Base-by-base conservation (phyloP, 2,113 vertebrate genomes). In the Mungos mungo region DNA sequence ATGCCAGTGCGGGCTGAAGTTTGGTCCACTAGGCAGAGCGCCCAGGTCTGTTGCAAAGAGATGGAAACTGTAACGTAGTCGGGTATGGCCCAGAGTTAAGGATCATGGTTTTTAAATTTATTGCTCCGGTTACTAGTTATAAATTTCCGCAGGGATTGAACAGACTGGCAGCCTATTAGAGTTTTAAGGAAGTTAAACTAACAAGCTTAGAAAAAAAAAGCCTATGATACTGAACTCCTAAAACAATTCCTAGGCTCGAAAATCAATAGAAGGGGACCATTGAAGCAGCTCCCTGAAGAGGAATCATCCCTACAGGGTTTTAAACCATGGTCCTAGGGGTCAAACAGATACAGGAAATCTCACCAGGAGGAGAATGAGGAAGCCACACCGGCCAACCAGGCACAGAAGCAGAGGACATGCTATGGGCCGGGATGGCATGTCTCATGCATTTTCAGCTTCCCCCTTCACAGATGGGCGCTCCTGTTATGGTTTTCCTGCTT, bases 141-240 rank as follows among this genome's bases (percentile, higher is more conserved):
- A 92, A 65, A 71, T 95, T 87, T 94, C 21, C 50, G 35, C 52
- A 60, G 29, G 66, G 90, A 66, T 19, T 57, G 33, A 93, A 63
- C 29, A 87, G 45, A 60, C 7, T 90, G 81, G 41, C 63, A 88
- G 23, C 23, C 93, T 84, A 68, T 25, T 27, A 35, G 38, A 27
- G 11, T 72, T 90, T 96, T 90, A 68, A 87, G 72, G 63, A 86
- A 89, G 92, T 54, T 87, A 79, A 80, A 94, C 35, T 83, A 63
- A 72, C 38, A 93, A 84, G 63, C 29, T 76, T 93, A 71, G 63
- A 35, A 45, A 41, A 35, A 35, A 60, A 82, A 65, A 90, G 3
- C 54, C 88, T 25, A 45, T 60, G 35, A 96, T 89, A 41, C 25
- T 80, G 29, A 35, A 84, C 23, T 90, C 47, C 85, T 93, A 50